Evolutionary conservation across 2,797 vertebrate genomes (phyloP), one percentile per base, ranked within the genome.

Genomic region (Dromococcyx pavoninus): DNA sequence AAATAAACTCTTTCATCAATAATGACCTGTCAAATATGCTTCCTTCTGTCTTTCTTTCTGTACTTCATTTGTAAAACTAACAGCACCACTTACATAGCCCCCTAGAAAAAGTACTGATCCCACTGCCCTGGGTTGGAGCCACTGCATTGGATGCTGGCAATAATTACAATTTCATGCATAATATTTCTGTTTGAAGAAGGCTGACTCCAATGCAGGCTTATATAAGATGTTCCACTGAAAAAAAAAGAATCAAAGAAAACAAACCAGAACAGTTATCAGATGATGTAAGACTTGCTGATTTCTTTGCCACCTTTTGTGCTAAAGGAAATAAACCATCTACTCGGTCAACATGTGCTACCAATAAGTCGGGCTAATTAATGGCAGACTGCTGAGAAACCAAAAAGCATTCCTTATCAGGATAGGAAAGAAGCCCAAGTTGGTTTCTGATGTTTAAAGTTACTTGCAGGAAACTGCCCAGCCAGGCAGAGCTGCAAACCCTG

Each of bases 351-450:
- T 97, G 96, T 98, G 98, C 97, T 98, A 98, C 97, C 98, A 98
- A 98, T 99, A 97, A 98, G 95, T 73, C 64, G 44, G 51, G 89
- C 87, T 98, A 98, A 99, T 98, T 97, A 98, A 98, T 86, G 96
- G 97, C 98, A 99, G 98, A 86, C 96, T 50, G 51, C 80, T 58
- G 86, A 73, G 95, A 86, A 94, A 84, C 70, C 1, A 8, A 88
- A 89, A 66, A 61, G 67, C 51, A 23, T 35, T 90, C 66, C 80
- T 96, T 88, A 94, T 95, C 91, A 82, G 67, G 56, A 46, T 9
- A 75, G 67, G 79, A 94, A 91, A 93, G 83, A 87, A 93, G 76
- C 93, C 95, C 19, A 88, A 96, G 96, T 22, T 53, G 95, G 96
- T 91, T 97, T 98, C 97, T 98, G 93, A 95, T 86, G 82, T 97